These are phyloP conservation scores for Bradypodion ventrale DNA, from an alignment of 2,797 vertebrate species.

Conservation along the genomic window DNA sequence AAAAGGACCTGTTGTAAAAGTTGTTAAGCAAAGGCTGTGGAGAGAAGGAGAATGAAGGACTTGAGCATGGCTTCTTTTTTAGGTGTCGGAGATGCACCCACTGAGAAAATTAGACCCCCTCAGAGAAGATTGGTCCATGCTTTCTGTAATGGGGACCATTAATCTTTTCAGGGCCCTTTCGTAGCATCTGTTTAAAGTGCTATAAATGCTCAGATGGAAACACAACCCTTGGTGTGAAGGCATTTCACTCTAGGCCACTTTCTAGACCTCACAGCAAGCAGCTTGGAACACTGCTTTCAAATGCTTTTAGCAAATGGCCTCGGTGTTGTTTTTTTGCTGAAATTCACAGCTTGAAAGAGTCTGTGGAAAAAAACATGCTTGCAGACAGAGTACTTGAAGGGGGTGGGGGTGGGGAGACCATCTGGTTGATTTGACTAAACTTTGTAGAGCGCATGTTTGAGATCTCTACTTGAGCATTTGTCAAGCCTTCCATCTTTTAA, in stretches of 20 bases:
- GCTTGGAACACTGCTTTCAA: background rate
- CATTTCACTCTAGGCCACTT: background rate
- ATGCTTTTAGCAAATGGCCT: background rate
- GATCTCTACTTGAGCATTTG: background rate
- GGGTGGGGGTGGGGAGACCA: no score
- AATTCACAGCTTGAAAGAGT: background rate
- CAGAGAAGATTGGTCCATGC: background rate
- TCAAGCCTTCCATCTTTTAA: background rate
- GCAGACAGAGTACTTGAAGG: no score
- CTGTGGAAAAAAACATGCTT: background rate
- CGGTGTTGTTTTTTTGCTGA: background rate
- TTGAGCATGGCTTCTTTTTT: no score
- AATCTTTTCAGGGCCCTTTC: background rate
- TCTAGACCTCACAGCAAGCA: background rate
- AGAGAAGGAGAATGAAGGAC: no score
- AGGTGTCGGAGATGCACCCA: no score
- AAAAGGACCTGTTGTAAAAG: no score
- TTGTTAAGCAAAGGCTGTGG: no score
- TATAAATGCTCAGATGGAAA: background rate
- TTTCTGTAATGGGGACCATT: background rate
- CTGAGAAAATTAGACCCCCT: background rate
- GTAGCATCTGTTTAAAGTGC: background rate
- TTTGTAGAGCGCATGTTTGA: background rate
- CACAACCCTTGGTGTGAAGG: background rate
- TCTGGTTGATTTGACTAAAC: no score